Evolutionary conservation across 2,113 vertebrate species (phyloP).

Genomic region (Siphamia tubifer): DNA sequence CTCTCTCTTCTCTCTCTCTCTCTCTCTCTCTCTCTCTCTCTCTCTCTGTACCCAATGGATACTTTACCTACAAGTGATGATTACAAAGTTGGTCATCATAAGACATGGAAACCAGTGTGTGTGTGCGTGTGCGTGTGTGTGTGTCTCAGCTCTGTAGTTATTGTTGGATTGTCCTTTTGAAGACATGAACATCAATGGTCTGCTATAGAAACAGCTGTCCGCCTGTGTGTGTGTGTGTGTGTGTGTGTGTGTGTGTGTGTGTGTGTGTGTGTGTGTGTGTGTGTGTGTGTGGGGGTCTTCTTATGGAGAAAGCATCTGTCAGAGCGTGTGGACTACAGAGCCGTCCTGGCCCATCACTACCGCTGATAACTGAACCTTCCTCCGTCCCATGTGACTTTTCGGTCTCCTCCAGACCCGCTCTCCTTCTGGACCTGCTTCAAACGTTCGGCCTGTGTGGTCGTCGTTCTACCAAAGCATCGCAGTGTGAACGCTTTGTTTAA

Average conservation of each 20-base stretch:
- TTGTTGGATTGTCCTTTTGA: conserved; percentile 56
- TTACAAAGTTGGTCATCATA: too few species aligned
- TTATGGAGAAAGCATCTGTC: conserved; percentile 79
- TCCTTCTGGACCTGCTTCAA: conserved; percentile 53
- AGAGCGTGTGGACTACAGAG: conserved; percentile 62
- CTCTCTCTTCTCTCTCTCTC: too few species aligned
- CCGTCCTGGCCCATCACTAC: conserved; percentile 47
- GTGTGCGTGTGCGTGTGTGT: too few species aligned
- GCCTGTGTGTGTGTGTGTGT: conserved; percentile 26
- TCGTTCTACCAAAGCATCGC: conserved; percentile 55
- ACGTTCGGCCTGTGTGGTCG: conserved; percentile 75
- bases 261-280: conserved; percentile 36
- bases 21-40: too few species aligned
- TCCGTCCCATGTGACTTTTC: conserved; percentile 28
- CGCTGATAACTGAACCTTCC: conserved; percentile 70
- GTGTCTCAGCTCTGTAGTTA: conserved; percentile 12
- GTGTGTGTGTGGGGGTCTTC: conserved; percentile 21
- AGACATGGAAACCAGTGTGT: too few species aligned
- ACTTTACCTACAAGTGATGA: too few species aligned
- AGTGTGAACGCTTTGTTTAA: conserved; percentile 53
- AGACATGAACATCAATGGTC: conserved; percentile 30
- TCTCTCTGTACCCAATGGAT: too few species aligned
- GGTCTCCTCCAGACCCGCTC: neutral
- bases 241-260: conserved; percentile 36
- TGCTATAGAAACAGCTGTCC: conserved; percentile 40